These are phyloP conservation scores for Stegostoma tigrinum DNA, from an alignment of 2,113 vertebrate genomes.

Conservation along the genomic window DNA sequence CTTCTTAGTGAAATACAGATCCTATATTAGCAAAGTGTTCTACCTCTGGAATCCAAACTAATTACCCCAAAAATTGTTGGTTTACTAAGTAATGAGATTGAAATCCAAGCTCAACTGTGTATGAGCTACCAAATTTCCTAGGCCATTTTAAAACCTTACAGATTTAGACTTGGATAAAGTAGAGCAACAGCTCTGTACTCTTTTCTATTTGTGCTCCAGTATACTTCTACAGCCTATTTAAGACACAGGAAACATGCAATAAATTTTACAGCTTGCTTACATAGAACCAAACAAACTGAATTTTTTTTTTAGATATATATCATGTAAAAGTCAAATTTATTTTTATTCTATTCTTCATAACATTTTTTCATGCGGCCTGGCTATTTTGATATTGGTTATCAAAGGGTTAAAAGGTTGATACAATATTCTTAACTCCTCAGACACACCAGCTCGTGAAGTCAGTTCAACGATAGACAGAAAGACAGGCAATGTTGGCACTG, in stretches of 20 bases:
- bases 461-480: conserved; percentile 20
- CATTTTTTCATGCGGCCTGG: background rate
- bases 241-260: background rate
- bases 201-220: background rate
- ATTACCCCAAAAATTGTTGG: background rate
- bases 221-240: background rate
- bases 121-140: background rate
- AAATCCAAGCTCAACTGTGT: background rate
- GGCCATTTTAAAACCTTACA: background rate
- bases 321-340: background rate
- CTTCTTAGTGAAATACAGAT: background rate
- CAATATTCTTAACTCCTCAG: background rate
- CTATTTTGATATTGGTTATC: background rate
- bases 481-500: conserved; percentile 21
- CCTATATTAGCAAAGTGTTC: background rate
- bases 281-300: background rate
- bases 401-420: conserved; percentile 5
- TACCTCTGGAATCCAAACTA: background rate
- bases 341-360: background rate
- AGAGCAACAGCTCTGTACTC: background rate
- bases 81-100: background rate
- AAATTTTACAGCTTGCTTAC: background rate
- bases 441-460: conserved; percentile 13
- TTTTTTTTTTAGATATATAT: background rate
- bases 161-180: background rate